These are phyloP conservation scores for Vandiemenella viatica DNA, from an alignment of 2,888 invertebrate species.

Conservation along the genomic window DNA sequence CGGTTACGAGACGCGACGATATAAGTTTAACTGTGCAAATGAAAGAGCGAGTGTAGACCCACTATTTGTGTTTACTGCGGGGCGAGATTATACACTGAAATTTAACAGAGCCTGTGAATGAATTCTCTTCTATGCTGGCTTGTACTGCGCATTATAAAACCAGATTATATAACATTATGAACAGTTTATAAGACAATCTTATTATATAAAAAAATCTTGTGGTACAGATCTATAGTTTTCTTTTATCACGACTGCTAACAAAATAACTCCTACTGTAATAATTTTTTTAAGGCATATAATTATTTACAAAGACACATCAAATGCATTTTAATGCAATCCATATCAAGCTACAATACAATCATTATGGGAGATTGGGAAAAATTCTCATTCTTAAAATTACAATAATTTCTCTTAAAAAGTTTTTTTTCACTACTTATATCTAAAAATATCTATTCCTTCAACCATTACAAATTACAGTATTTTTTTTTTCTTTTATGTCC, in stretches of 20 bases:
- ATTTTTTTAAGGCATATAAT: slow-evolving; percentile 7
- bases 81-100: too few species aligned
- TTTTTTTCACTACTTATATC: neutral
- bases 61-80: too few species aligned
- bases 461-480: neutral
- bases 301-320: slow-evolving; percentile 8
- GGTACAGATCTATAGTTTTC: neutral
- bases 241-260: slow-evolving; percentile 1
- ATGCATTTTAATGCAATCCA: neutral
- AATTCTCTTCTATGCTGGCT: too few species aligned
- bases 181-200: neutral
- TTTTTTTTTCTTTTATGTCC: too few species aligned
- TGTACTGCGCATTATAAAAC: too few species aligned
- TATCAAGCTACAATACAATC: neutral
- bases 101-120: too few species aligned
- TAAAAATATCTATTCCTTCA: neutral
- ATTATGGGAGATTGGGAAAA: neutral
- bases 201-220: neutral
- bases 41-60: too few species aligned
- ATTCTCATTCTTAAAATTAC: too few species aligned
- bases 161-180: neutral
- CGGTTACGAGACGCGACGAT: too few species aligned
- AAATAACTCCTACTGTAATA: slow-evolving; percentile 8
- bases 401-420: too few species aligned
- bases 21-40: too few species aligned